These are phyloP conservation scores for Polia nebulosa DNA, from an alignment of 2,888 invertebrate species.

Conservation along the genomic window DNA sequence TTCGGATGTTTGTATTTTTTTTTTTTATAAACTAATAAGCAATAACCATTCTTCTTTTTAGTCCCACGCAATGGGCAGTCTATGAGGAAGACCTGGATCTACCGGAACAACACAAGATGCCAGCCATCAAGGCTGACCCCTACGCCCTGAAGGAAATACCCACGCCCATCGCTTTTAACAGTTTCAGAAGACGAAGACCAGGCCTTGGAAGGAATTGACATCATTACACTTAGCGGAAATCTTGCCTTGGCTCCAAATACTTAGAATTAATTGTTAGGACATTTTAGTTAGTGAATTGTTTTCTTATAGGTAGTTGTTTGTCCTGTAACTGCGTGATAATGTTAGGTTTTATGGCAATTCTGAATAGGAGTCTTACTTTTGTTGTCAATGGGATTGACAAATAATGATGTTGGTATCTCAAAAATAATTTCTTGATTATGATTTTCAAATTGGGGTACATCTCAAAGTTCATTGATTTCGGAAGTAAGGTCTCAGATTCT, in stretches of 20 bases:
- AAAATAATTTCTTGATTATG: too few species aligned
- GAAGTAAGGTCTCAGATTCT: slow-evolving; percentile 4
- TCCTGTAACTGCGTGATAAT: slow-evolving; percentile 4
- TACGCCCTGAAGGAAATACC: slow-evolving; percentile 86
- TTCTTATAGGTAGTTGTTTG: neutral
- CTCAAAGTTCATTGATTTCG: neutral
- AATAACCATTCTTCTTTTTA: slow-evolving; percentile 67
- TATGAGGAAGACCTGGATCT: slow-evolving; percentile 85
- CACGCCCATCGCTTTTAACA: slow-evolving; percentile 80
- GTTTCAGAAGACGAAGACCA: slow-evolving; percentile 76
- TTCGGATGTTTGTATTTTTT: too few species aligned
- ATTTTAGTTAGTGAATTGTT: slow-evolving; percentile 3
- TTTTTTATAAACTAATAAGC: too few species aligned
- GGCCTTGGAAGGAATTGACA: slow-evolving; percentile 58
- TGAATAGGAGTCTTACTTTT: neutral
- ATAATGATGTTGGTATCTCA: too few species aligned
- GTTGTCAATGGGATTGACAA: neutral
- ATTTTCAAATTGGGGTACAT: neutral
- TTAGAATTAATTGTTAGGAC: slow-evolving; percentile 27
- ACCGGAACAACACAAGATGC: slow-evolving; percentile 81
- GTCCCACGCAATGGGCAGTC: slow-evolving; percentile 87
- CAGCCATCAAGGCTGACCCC: slow-evolving; percentile 82
- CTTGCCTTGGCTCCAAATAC: slow-evolving; percentile 38
- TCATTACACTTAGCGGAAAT: slow-evolving; percentile 21
- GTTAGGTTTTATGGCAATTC: neutral